Percentiles rank a stretch among this genome's conserved stretches.
These are phyloP conservation scores for Caenorhabditis sp. DNA, from an alignment of 2,888 invertebrate species.

Conservation along the genomic window DNA sequence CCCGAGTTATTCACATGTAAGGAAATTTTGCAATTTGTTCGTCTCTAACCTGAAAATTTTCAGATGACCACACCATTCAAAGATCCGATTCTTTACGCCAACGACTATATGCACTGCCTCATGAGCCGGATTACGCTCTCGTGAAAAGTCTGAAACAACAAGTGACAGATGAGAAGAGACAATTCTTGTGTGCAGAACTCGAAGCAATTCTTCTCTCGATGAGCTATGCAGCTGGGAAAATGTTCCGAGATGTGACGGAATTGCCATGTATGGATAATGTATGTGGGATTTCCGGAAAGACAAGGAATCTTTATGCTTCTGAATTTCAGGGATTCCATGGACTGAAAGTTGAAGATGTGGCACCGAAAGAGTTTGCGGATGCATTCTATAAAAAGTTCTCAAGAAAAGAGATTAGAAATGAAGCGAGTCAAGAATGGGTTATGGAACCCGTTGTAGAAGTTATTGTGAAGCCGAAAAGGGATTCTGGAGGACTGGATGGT, in stretches of 20 bases:
- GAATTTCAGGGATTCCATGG: constrained; percentile 28
- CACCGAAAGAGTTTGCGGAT: constrained; percentile 21
- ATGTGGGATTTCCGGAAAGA: constrained; percentile 1
- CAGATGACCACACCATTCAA: constrained; percentile 44
- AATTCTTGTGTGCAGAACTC: constrained; percentile 37
- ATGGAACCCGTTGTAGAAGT: constrained; percentile 55
- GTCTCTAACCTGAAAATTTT: constrained; percentile 6
- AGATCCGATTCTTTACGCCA: constrained; percentile 48
- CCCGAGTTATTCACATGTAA: constrained; percentile 72
- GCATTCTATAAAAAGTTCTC: constrained; percentile 41
- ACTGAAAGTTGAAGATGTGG: constrained; percentile 43
- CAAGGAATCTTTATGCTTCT: not conserved
- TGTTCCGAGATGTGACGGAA: constrained; percentile 45
- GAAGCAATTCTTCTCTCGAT: constrained; percentile 54
- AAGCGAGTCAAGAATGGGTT: constrained; percentile 49
- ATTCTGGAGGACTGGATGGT: not conserved
- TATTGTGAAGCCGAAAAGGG: not conserved
- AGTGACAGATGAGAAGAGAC: constrained; percentile 33
- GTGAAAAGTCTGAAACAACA: constrained; percentile 40
- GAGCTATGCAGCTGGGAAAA: constrained; percentile 56
- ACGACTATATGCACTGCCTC: constrained; percentile 44
- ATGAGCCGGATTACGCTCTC: constrained; percentile 51
- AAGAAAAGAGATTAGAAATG: constrained; percentile 8
- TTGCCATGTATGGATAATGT: constrained; percentile 61
- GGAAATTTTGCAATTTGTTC: too few species aligned